Conservation (phyloP, 2,888 invertebrate genomes). For the Zeuzera pyrina region DNA sequence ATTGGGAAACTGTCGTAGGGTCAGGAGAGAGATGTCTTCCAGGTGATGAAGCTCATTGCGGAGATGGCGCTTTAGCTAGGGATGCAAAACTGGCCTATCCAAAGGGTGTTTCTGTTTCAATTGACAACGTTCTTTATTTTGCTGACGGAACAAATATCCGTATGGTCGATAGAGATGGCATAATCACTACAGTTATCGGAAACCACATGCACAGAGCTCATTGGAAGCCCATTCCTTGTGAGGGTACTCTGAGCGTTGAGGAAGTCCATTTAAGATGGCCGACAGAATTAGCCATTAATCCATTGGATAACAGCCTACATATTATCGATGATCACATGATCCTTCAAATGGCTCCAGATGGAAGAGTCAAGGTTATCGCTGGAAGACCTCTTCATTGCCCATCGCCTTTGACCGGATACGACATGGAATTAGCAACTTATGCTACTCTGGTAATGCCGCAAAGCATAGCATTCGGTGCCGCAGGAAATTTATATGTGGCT, state of each 20-base stretch:
- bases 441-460: slow-evolving; percentile 94
- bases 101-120: slow-evolving; percentile 95
- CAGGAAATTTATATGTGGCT: slow-evolving; percentile 93
- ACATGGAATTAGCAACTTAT: slow-evolving; percentile 90
- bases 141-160: slow-evolving; percentile 96
- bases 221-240: slow-evolving; percentile 95
- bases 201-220: slow-evolving; percentile 95
- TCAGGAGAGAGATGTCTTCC: slow-evolving; percentile 95
- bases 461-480: slow-evolving; percentile 93
- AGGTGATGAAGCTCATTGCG: slow-evolving; percentile 95
- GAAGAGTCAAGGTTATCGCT: slow-evolving; percentile 92
- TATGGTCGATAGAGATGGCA: slow-evolving; percentile 93
- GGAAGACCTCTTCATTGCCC: slow-evolving; percentile 95
- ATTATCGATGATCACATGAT: slow-evolving; percentile 98
- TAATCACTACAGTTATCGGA: slow-evolving; percentile 92
- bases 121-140: slow-evolving; percentile 93
- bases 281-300: slow-evolving; percentile 94
- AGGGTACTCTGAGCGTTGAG: slow-evolving; percentile 91
- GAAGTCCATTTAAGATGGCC: slow-evolving; percentile 97
- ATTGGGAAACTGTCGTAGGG: slow-evolving; percentile 96
- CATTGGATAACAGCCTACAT: slow-evolving; percentile 93
- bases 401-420: slow-evolving; percentile 83
- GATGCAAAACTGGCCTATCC: slow-evolving; percentile 96
- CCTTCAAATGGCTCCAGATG: slow-evolving; percentile 91
- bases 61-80: slow-evolving; percentile 93